Evolutionary conservation across 2,113 vertebrate genomes (phyloP).

Genomic region (Indicator indicator): DNA sequence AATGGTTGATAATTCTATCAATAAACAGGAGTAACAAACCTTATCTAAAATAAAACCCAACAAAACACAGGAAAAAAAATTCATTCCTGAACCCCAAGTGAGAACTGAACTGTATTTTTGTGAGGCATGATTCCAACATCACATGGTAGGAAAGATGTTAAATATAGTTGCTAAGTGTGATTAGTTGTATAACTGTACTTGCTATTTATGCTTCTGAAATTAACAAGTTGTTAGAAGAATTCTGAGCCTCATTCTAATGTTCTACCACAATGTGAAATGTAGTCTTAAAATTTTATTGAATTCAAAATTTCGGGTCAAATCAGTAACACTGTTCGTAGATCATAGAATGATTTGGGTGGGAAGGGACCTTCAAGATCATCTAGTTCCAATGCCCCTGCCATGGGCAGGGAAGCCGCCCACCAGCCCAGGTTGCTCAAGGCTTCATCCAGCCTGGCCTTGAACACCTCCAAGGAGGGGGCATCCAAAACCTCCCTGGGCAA

Average conservation of each 20-base stretch:
- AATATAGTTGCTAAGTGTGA: slow-evolving; percentile 30
- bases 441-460: too few species aligned
- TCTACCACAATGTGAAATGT: neutral
- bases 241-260: slow-evolving; percentile 15
- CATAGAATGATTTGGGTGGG: too few species aligned
- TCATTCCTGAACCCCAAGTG: neutral
- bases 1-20: neutral
- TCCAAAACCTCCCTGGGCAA: too few species aligned
- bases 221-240: neutral
- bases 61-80: neutral
- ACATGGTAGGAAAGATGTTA: slow-evolving; percentile 29
- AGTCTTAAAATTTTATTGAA: neutral
- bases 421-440: too few species aligned
- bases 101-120: neutral
- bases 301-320: neutral
- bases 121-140: slow-evolving; percentile 21
- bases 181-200: slow-evolving; percentile 54
- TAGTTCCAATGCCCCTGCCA: too few species aligned
- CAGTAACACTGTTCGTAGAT: neutral
- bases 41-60: neutral
- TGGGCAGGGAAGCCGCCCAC: too few species aligned
- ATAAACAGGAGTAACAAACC: neutral
- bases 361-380: too few species aligned
- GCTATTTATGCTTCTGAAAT: slow-evolving; percentile 19
- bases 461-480: too few species aligned